Evolutionary conservation across 2,113 vertebrate species (phyloP).

Genomic region (Muntiacus reevesi): DNA sequence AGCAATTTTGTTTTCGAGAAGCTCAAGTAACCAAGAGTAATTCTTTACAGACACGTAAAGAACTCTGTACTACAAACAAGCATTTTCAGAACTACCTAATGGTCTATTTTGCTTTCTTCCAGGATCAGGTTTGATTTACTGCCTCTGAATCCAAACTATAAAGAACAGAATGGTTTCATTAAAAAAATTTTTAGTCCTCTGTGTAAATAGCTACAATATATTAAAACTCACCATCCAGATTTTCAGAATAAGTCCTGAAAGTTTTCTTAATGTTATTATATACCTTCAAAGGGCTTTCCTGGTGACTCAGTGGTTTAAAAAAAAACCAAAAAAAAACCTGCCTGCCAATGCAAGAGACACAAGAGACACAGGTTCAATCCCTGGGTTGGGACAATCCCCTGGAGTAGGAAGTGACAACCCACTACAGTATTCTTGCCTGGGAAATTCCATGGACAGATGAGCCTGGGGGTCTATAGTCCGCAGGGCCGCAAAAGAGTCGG

Average conservation of each 20-base stretch:
- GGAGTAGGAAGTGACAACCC: neutral
- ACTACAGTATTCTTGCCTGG: neutral
- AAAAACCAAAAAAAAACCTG: neutral
- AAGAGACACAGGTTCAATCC: neutral
- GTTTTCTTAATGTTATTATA: neutral
- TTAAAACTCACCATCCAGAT: neutral
- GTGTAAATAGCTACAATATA: neutral
- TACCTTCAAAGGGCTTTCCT: neutral
- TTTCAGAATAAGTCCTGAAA: neutral
- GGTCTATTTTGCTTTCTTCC: conserved; percentile 8
- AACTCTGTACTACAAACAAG: neutral
- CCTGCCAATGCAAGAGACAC: neutral
- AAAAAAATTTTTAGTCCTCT: neutral
- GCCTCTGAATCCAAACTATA: neutral
- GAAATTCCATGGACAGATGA: neutral
- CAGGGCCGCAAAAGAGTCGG: neutral
- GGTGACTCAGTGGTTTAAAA: neutral
- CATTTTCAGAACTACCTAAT: neutral
- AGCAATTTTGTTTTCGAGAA: neutral
- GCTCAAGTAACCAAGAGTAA: neutral
- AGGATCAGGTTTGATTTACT: neutral
- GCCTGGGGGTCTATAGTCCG: neutral
- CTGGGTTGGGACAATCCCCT: neutral
- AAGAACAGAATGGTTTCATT: neutral
- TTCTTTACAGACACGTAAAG: neutral